These are phyloP conservation scores for Tapirus indicus DNA, from an alignment of 2,797 vertebrate species.

Conservation along the genomic window DNA sequence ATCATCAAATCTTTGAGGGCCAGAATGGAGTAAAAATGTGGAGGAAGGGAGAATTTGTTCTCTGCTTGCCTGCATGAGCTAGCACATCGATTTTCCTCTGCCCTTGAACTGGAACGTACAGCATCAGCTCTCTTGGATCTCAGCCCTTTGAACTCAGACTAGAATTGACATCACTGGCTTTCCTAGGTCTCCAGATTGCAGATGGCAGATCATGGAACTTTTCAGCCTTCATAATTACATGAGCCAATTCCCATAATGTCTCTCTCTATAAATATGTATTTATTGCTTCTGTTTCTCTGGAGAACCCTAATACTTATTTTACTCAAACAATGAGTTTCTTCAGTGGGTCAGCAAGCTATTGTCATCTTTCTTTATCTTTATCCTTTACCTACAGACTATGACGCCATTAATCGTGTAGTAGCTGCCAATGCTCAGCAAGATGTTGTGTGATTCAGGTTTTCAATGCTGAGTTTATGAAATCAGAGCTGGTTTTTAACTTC, in stretches of 20 bases:
- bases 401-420: accelerated
- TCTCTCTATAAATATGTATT: no score
- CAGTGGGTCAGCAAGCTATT: accelerated
- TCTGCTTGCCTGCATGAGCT: background rate
- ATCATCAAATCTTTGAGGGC: no score
- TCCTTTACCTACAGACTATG: background rate
- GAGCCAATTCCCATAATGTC: background rate
- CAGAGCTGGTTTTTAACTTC: no score
- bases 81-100: background rate
- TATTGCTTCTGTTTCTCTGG: background rate
- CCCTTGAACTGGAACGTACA: background rate
- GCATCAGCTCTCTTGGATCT: no score
- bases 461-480: background rate
- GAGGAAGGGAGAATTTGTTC: background rate
- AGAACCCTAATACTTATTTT: no score
- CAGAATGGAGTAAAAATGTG: background rate
- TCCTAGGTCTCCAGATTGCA: background rate
- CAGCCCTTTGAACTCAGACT: background rate
- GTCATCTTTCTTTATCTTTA: background rate
- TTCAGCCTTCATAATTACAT: background rate
- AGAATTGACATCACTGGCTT: background rate
- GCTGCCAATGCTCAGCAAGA: background rate
- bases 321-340: background rate
- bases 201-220: accelerated
- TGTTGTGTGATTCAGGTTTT: background rate